Evolutionary conservation across 1,140 invertebrate species (phyloP).

Genomic region (Orius laevigatus): DNA sequence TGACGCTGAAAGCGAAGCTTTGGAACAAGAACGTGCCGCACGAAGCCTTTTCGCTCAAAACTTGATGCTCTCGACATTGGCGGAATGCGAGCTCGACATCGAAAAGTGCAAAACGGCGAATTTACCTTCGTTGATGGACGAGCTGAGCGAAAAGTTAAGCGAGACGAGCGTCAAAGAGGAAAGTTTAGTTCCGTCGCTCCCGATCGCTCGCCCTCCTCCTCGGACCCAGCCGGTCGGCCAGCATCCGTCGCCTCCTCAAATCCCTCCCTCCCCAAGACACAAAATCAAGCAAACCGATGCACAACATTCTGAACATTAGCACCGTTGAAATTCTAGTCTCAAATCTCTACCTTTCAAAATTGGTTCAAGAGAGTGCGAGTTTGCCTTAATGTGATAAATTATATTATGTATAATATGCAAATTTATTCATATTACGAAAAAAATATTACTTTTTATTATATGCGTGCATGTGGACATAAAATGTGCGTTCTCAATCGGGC

Average conservation of each 20-base stretch:
- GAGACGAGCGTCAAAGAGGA: neutral
- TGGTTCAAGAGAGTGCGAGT: no score
- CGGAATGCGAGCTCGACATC: conserved; percentile 13
- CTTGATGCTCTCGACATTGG: conserved; percentile 31
- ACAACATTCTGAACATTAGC: no score
- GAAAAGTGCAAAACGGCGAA: neutral
- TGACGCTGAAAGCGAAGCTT: conserved; percentile 35
- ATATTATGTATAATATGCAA: no score
- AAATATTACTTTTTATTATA: no score
- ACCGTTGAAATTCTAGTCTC: no score
- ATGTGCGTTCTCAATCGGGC: no score
- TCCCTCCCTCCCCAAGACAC: conserved; percentile 1
- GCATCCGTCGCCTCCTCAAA: conserved; percentile 3
- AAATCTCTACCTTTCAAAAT: no score
- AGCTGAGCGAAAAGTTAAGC: neutral
- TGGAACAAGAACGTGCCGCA: conserved; percentile 42
- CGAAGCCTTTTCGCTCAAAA: conserved; percentile 52
- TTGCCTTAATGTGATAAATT: no score
- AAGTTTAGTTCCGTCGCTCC: neutral
- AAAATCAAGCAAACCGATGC: neutral
- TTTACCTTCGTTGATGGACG: conserved; percentile 2
- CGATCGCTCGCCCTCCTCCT: neutral
- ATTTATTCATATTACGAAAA: no score
- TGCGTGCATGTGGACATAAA: no score
- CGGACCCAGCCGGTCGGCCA: neutral